These are phyloP conservation scores for Tiphia femorata DNA, from an alignment of 2,888 invertebrate species.

Conservation along the genomic window DNA sequence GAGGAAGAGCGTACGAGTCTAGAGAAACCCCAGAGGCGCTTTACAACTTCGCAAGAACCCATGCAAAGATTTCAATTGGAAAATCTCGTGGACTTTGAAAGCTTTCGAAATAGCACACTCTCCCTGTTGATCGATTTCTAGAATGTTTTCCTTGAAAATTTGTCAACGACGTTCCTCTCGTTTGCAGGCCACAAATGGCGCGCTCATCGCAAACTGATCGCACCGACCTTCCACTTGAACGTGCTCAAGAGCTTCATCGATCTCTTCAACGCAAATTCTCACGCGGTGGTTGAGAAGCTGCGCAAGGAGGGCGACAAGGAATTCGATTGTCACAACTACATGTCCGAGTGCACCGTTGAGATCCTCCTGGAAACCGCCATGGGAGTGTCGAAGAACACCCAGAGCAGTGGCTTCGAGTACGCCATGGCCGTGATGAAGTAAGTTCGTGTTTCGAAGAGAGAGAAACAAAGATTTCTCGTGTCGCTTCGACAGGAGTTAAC, in stretches of 20 bases:
- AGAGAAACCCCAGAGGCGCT: no score
- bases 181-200: conserved; percentile 85
- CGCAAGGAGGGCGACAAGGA: conserved; percentile 76
- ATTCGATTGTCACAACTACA: conserved; percentile 86
- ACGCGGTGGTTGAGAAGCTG: conserved; percentile 80
- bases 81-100: background rate
- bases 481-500: background rate
- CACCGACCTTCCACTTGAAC: conserved; percentile 90
- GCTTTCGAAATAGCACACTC: background rate
- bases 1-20: no score
- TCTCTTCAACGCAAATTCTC: conserved; percentile 86
- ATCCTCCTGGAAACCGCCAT: conserved; percentile 88
- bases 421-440: conserved; percentile 89
- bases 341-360: conserved; percentile 88
- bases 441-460: conserved; percentile 42
- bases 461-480: background rate
- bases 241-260: conserved; percentile 89
- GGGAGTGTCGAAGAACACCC: conserved; percentile 88
- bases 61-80: no score
- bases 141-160: background rate
- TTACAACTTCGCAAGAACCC: background rate
- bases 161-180: background rate
- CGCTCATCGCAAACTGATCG: conserved; percentile 86
- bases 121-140: background rate
- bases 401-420: conserved; percentile 86